These are phyloP conservation scores for Alligator mississippiensis DNA, from an alignment of 2,113 vertebrate species.

Conservation along the genomic window DNA sequence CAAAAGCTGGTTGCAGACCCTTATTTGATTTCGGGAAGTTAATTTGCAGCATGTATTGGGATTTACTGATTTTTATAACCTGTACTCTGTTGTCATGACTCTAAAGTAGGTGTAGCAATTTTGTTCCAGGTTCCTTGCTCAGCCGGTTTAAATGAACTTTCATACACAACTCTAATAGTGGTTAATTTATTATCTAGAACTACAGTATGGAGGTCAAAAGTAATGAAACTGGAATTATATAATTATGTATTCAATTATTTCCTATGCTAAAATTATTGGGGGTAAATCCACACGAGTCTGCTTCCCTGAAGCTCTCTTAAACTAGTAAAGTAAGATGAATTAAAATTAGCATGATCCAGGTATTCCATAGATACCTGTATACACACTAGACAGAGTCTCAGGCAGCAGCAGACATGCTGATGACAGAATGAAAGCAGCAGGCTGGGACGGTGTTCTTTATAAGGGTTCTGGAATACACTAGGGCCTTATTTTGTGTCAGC, in stretches of 20 bases:
- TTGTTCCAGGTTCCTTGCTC: constrained; percentile 10
- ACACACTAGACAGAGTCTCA: not conserved
- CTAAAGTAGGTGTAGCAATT: constrained; percentile 46
- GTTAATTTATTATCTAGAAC: constrained; percentile 39
- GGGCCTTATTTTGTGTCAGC: not conserved
- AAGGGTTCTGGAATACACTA: not conserved
- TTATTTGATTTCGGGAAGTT: constrained; percentile 62
- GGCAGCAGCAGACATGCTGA: not conserved
- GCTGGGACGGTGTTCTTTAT: not conserved
- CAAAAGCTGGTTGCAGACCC: constrained; percentile 35
- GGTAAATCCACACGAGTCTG: constrained; percentile 44
- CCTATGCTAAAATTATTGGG: constrained; percentile 50
- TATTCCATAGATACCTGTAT: constrained; percentile 30
- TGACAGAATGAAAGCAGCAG: not conserved
- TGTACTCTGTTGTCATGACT: constrained; percentile 32
- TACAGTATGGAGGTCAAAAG: constrained; percentile 16
- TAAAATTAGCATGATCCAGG: constrained; percentile 40
- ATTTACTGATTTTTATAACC: constrained; percentile 67
- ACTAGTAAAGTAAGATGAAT: constrained; percentile 60
- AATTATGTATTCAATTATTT: constrained; percentile 71
- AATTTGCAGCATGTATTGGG: constrained; percentile 51
- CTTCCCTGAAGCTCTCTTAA: constrained; percentile 52
- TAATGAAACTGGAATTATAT: constrained; percentile 50
- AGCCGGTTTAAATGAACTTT: constrained; percentile 48
- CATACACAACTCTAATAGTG: constrained; percentile 3